Conservation (phyloP, 2,888 invertebrate genomes). For the Stenurella melanura region DNA sequence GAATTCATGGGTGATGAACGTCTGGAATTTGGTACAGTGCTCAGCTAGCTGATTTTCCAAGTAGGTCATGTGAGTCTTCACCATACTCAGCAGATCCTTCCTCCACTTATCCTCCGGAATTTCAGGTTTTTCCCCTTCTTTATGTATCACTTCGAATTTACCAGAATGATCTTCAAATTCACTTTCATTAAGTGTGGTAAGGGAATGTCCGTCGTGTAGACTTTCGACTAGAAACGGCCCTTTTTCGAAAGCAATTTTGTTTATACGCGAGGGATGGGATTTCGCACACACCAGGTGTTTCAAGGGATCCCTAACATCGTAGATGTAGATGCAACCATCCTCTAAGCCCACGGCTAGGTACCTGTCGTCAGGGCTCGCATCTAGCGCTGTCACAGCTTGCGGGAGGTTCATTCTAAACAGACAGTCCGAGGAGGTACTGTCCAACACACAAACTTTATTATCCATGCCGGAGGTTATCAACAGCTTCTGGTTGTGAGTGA, state of each 20-base stretch:
- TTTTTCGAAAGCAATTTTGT: conserved; percentile 56
- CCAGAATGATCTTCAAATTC: conserved; percentile 34
- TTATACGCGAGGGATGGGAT: conserved; percentile 57
- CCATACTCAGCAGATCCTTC: conserved; percentile 53
- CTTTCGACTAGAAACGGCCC: conserved; percentile 22
- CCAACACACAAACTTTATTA: conserved; percentile 65
- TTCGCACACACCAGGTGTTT: conserved; percentile 59
- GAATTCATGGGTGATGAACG: conserved; percentile 66
- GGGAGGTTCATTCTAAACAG: conserved; percentile 64
- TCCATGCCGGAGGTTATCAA: conserved; percentile 65
- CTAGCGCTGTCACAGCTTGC: conserved; percentile 63
- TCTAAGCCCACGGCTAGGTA: conserved; percentile 64
- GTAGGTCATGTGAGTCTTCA: conserved; percentile 60
- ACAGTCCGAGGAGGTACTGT: conserved; percentile 58
- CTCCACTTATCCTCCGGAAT: conserved; percentile 48
- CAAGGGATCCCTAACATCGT: conserved; percentile 64
- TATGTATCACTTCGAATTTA: conserved; percentile 24
- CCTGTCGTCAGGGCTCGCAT: conserved; percentile 63
- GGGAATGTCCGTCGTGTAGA: conserved; percentile 34
- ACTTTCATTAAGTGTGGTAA: conserved; percentile 43
- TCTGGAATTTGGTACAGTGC: conserved; percentile 65
- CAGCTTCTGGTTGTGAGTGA: conserved; percentile 59
- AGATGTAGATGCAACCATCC: conserved; percentile 65
- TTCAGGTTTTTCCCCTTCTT: conserved; percentile 18
- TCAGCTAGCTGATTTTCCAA: conserved; percentile 62